Percentiles rank a stretch among this genome's conserved stretches.
Conservation (phyloP, 2,888 invertebrate genomes). For the Ommatoiulus sabulosus region DNA sequence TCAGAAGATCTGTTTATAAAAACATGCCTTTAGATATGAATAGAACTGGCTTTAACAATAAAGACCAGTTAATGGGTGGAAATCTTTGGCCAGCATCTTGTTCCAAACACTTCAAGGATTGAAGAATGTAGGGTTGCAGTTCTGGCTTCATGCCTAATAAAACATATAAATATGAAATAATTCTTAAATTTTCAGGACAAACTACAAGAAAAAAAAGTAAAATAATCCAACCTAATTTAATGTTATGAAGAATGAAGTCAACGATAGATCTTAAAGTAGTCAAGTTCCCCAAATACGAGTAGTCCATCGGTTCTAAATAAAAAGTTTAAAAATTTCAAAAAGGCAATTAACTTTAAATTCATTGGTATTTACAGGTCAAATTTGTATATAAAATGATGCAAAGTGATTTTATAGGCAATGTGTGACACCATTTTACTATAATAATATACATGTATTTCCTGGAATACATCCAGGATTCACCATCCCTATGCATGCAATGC, state of each 20-base stretch:
- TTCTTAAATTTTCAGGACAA: not conserved
- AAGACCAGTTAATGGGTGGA: slow-evolving; percentile 2
- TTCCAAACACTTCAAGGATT: not conserved
- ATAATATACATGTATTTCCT: too few species aligned
- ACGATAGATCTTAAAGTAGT: not conserved
- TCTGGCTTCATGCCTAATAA: not conserved
- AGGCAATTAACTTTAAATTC: not conserved
- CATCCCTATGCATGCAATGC: too few species aligned
- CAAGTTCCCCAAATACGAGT: not conserved
- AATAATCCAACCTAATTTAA: not conserved
- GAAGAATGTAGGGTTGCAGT: not conserved
- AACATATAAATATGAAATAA: not conserved
- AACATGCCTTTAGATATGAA: not conserved
- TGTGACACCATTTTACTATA: too few species aligned
- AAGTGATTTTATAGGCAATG: too few species aligned
- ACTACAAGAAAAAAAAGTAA: not conserved
- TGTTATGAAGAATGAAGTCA: slow-evolving; percentile 2
- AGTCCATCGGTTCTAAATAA: not conserved
- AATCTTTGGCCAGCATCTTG: slow-evolving; percentile 24
- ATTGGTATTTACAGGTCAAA: not conserved
- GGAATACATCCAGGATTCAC: too few species aligned
- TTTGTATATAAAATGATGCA: too few species aligned
- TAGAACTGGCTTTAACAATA: not conserved
- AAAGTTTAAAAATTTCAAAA: not conserved
- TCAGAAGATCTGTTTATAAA: not conserved